Evolutionary conservation across 2,797 vertebrate genomes (phyloP).

Genomic region (Hydrolagus colliei): DNA sequence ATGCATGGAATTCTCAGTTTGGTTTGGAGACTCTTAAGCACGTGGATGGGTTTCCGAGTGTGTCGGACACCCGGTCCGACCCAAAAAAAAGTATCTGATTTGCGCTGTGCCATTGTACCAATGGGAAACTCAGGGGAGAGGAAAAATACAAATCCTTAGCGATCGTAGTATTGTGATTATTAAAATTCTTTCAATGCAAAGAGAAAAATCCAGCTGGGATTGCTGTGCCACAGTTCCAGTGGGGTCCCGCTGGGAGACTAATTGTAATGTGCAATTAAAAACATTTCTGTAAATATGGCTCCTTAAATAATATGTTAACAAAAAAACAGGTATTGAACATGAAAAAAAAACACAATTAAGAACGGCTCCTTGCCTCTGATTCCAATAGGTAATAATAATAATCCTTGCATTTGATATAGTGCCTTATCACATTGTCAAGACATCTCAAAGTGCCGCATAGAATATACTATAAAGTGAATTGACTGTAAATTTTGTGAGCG

Average conservation of each 20-base stretch:
- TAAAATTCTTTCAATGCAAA: background rate
- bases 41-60: too few species aligned
- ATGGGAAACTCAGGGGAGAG: too few species aligned
- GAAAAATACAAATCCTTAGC: background rate
- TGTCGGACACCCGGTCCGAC: too few species aligned
- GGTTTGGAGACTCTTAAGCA: too few species aligned
- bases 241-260: background rate
- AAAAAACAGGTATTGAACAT: background rate
- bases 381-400: background rate
- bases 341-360: background rate
- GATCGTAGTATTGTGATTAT: background rate
- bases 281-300: constrained; percentile 18
- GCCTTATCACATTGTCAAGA: too few species aligned
- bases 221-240: background rate
- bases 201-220: background rate
- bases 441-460: background rate
- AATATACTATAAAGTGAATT: too few species aligned
- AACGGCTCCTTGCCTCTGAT: background rate
- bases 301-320: background rate
- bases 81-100: too few species aligned
- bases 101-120: too few species aligned
- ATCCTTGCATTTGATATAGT: background rate
- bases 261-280: constrained; percentile 3
- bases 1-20: too few species aligned
- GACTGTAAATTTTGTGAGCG: too few species aligned